Base-by-base conservation (phyloP, 2,113 vertebrate species). In the Fulmarus glacialis region DNA sequence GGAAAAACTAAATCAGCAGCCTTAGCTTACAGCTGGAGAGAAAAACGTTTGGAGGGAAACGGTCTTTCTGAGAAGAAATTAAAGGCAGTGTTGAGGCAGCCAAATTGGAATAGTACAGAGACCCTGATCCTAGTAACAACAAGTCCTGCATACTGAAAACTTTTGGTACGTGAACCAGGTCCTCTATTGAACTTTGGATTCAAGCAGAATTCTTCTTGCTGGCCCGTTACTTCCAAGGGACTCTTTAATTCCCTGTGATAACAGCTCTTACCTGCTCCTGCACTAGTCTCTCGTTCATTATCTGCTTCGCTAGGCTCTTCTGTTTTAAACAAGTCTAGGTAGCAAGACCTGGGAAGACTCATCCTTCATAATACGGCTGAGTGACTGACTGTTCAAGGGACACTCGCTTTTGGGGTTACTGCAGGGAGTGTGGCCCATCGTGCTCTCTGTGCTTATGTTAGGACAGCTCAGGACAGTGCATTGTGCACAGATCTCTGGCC, bases 1-100 rank as follows among this genome's bases (percentile, higher is more conserved):
- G 91, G 89, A 96, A 96, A 97, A 96, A 94, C 11, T 94, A 77
- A 90, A 90, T 94, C 91, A 91, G 48, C 58, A 79, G 66, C 29
- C 52, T 92, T 75, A 75, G 30, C 55, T 73, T 89, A 84, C 80
- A 89, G 68, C 40, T 93, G 53, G 32, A 82, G 66, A 94, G 87
- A 89, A 82, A 72, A 78, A 60, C 42, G 13, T 88, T 91, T 91
- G 84, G 60, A 80, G 48, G 22, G 38, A 91, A 96, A 89, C 34
- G 72, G 48, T 58, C 73, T 90, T 91, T 92, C 62, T 91, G 45
- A 88, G 50, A 79, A 88, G 81, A 91, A 94, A 70, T 82, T 73
- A 91, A 91, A 82, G 53, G 50, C 81, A 40, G 5, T 16, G 21
- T 55, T 68, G 66, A 93, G 21, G 34, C 66, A 82, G 87, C 77